phyloP scores from a whole-genome alignment of 2,888 invertebrate genomes.

The Thecocarcelia acutangulata region DNA sequence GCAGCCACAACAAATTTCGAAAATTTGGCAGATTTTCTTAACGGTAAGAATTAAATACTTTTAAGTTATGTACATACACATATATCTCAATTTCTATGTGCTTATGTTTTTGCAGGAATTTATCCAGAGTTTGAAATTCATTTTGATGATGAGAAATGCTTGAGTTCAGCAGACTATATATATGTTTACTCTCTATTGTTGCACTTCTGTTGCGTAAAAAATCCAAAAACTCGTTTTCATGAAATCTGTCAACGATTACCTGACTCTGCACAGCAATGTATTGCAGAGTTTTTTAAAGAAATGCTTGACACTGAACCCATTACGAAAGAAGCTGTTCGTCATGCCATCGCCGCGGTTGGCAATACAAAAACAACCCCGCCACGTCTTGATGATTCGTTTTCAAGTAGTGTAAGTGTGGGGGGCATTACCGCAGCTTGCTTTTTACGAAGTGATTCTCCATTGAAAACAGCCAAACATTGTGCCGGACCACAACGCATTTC shows the following conservation, averaged over 20 bases:
- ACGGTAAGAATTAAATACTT: conserved; percentile 70
- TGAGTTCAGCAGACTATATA: conserved; percentile 76
- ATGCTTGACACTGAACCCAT: conserved; percentile 72
- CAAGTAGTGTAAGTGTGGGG: conserved; percentile 45
- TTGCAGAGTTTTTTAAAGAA: conserved; percentile 76
- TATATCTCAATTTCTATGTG: neutral
- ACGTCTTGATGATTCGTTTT: conserved; percentile 58
- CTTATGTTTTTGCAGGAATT: conserved; percentile 72
- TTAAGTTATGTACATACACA: neutral
- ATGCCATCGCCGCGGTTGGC: conserved; percentile 73
- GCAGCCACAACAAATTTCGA: conserved; percentile 28
- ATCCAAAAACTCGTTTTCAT: conserved; percentile 76
- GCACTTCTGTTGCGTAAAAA: conserved; percentile 79
- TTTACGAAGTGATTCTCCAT: conserved; percentile 67
- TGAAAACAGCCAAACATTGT: conserved; percentile 71
- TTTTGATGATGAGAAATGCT: conserved; percentile 72
- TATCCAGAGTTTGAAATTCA: conserved; percentile 76
- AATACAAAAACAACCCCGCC: conserved; percentile 58
- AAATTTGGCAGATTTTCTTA: conserved; percentile 73
- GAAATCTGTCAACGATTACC: conserved; percentile 76
- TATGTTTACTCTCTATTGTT: conserved; percentile 79
- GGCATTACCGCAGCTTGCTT: conserved; percentile 30
- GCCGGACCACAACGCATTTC: conserved; percentile 71
- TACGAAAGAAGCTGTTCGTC: conserved; percentile 73
- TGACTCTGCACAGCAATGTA: conserved; percentile 73